phyloP scores from a whole-genome alignment of 2,888 invertebrate species.

The Eupithecia tripunctaria region DNA sequence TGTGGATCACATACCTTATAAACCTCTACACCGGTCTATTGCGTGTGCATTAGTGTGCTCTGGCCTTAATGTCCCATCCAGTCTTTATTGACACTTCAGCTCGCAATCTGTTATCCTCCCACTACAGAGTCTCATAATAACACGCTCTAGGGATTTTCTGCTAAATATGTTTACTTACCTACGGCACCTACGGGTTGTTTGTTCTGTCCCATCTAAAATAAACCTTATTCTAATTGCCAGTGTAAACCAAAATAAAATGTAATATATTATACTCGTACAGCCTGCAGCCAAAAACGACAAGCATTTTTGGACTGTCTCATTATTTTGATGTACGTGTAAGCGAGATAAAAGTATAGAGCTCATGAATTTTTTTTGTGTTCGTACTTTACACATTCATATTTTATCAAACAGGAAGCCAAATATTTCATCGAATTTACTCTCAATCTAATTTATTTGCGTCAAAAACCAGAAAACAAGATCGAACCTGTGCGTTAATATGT shows the following conservation, averaged over 20 bases:
- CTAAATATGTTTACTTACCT: not conserved
- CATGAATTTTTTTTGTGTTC: too few species aligned
- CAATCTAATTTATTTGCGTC: not conserved
- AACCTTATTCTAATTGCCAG: not conserved
- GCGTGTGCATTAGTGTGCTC: not conserved
- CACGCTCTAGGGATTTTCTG: not conserved
- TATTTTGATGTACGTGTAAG: too few species aligned
- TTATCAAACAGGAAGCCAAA: not conserved
- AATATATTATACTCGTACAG: not conserved
- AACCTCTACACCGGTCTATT: not conserved
- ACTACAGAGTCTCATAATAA: conserved; percentile 5
- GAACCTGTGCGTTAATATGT: not conserved
- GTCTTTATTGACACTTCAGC: conserved; percentile 11
- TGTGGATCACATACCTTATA: too few species aligned
- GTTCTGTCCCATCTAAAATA: not conserved
- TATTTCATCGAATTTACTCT: not conserved
- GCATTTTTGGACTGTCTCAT: not conserved
- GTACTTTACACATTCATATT: too few species aligned
- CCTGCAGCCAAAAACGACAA: not conserved
- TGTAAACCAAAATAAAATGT: not conserved
- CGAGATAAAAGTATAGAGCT: too few species aligned
- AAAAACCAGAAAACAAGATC: not conserved
- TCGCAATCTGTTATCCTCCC: not conserved
- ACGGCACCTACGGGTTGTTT: not conserved
- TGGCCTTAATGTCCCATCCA: not conserved